Evolutionary conservation across 2,888 invertebrate species (phyloP).

Genomic region (Lysandra coridon): DNA sequence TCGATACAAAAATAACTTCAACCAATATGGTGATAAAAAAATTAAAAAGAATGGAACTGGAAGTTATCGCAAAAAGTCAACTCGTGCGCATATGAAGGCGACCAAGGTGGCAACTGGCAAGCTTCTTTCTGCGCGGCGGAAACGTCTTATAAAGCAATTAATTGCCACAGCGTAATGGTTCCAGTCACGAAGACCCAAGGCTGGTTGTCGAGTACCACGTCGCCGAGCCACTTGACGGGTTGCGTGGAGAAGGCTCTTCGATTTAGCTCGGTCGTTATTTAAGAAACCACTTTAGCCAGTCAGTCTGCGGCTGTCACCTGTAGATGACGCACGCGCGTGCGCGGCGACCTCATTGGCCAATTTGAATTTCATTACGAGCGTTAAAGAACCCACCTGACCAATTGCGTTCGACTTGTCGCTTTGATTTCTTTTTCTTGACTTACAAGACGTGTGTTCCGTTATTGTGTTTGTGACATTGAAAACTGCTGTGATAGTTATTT

Average conservation of each 20-base stretch:
- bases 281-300: conserved; percentile 65
- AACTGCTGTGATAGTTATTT: conserved; percentile 39
- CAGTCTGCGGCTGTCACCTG: conserved; percentile 65
- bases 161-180: conserved; percentile 36
- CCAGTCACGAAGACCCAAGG: conserved; percentile 36
- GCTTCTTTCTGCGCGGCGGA: conserved; percentile 36
- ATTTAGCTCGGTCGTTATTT: conserved; percentile 60
- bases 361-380: conserved; percentile 64
- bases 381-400: conserved; percentile 59
- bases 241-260: conserved; percentile 71
- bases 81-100: conserved; percentile 75
- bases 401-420: conserved; percentile 63
- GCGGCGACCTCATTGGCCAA: conserved; percentile 52
- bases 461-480: conserved; percentile 68
- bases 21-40: conserved; percentile 1
- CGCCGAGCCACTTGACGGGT: conserved; percentile 56
- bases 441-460: conserved; percentile 63
- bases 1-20: not conserved
- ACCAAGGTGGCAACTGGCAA: conserved; percentile 70
- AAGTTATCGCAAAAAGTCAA: conserved; percentile 65
- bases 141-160: conserved; percentile 46
- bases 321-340: conserved; percentile 60
- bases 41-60: conserved; percentile 52
- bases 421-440: conserved; percentile 68
- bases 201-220: conserved; percentile 41